Conservation (phyloP, 2,113 vertebrate species). For the Nasalis larvatus region DNA sequence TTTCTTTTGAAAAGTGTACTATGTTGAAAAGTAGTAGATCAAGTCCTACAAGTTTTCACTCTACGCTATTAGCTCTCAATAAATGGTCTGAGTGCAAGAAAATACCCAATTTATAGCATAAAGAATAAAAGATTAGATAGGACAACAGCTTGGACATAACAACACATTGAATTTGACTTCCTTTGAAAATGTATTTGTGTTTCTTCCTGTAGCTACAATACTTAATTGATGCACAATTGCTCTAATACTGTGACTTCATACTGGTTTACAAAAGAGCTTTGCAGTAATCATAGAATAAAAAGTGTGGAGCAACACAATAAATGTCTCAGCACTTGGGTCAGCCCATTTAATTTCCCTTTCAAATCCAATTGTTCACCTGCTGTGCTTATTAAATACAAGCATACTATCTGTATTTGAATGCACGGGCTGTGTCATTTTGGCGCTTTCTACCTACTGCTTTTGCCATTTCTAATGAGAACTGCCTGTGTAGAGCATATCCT, state of each 20-base stretch:
- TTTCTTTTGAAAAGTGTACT: neutral
- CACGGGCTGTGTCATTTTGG: slow-evolving; percentile 57
- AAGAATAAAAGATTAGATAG: slow-evolving; percentile 67
- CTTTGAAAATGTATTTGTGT: slow-evolving; percentile 71
- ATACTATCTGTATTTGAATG: slow-evolving; percentile 72
- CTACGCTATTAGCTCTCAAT: slow-evolving; percentile 41
- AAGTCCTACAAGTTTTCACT: neutral
- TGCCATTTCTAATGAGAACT: slow-evolving; percentile 63
- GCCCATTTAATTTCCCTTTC: slow-evolving; percentile 84
- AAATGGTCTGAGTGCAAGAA: slow-evolving; percentile 41
- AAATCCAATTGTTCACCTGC: slow-evolving; percentile 81
- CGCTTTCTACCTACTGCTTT: slow-evolving; percentile 65
- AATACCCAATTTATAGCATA: slow-evolving; percentile 31
- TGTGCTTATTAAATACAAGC: slow-evolving; percentile 81
- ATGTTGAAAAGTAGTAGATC: neutral
- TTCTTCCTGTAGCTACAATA: slow-evolving; percentile 68
- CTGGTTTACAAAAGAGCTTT: slow-evolving; percentile 77
- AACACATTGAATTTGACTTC: slow-evolving; percentile 77
- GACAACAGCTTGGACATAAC: slow-evolving; percentile 70
- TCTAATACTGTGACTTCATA: slow-evolving; percentile 69
- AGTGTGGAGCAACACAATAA: slow-evolving; percentile 76
- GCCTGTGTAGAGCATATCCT: neutral
- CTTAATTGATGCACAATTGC: slow-evolving; percentile 74
- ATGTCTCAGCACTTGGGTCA: slow-evolving; percentile 76
- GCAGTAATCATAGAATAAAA: slow-evolving; percentile 74